Base-by-base conservation (phyloP, 2,113 vertebrate species). In the Cynopterus brachyotis region DNA sequence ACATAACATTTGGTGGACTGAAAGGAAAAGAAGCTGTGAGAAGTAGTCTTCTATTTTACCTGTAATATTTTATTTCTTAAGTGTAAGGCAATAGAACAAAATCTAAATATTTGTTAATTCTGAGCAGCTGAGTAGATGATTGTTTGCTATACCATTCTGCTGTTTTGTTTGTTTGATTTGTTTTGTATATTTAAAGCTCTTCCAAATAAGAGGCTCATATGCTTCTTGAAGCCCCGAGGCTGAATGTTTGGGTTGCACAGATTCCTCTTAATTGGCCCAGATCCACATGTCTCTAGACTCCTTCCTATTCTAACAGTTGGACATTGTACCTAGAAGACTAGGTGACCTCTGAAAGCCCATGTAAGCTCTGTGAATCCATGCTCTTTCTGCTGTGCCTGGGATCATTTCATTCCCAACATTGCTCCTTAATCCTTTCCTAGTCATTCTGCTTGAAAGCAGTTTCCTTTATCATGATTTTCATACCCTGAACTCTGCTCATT, bases 21-120 rank as follows among this genome's bases (percentile, higher is more conserved):
- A 57, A 81, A 87, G 40, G 57, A 55, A 20, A 40, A 22, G 47
- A 37, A 87, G 32, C 42, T 70, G 1, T 59, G 28, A 64, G 30
- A 66, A 11, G 5, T 26, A 55, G n/a, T 22, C 59, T 81, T 93
- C 35, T 6, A 24, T 80, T 93, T 91, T 57, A 59, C n/a, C 70
- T 67, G 20, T 35, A 53, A 17, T 67, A 6, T 55, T 88, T 91
- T 75, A 7, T 64, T 91, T 91, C 50, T 73, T 53, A 66, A 19
- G 19, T n/a, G 19, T 26, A 66, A 92, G 59, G 28, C 22, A 80
- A 91, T 45, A 20, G 28, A 80, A 70, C 37, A 60, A 32, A 69
- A 82, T 96, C 60, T 93, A 69, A 88, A 73, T 94, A 93, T 93
- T 57, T 96, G 24, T 64, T 89, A 35, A 73, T 89, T 78, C 24